Evolutionary conservation across 2,797 vertebrate genomes (phyloP).

Genomic region (Sphenodon punctatus): DNA sequence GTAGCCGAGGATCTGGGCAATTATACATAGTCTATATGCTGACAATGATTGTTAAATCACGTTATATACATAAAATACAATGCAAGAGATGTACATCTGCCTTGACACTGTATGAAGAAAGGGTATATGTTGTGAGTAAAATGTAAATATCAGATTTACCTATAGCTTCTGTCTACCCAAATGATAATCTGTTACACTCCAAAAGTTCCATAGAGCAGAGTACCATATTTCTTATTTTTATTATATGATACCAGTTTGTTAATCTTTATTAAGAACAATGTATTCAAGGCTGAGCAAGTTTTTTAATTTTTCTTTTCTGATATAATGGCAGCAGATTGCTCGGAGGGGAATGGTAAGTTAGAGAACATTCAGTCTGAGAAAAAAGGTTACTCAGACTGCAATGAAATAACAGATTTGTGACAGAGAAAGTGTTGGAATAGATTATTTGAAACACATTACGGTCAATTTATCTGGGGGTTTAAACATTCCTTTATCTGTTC

Average conservation of each 20-base stretch:
- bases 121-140: neutral
- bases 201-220: neutral
- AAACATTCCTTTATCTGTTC: too few relatives aligned
- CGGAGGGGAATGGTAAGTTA: slow-evolving; percentile 77
- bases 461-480: slow-evolving; percentile 10
- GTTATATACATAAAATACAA: neutral
- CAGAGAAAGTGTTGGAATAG: neutral
- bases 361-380: slow-evolving; percentile 55
- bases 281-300: slow-evolving; percentile 69
- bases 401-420: slow-evolving; percentile 35
- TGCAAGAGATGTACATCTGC: neutral
- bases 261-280: slow-evolving; percentile 56
- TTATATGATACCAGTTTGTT: slow-evolving; percentile 35
- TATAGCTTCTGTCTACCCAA: neutral
- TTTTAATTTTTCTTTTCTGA: slow-evolving; percentile 75
- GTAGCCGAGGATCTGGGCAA: neutral
- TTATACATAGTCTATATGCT: neutral
- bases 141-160: neutral
- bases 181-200: neutral
- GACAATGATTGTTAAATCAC: neutral
- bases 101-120: neutral
- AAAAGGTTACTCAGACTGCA: slow-evolving; percentile 43
- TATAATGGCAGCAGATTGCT: slow-evolving; percentile 76
- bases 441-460: slow-evolving; percentile 7
- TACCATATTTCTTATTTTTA: slow-evolving; percentile 49